Evolutionary conservation across 35 echinoderm and acorn worm genomes (phyloP).

Genomic region (Stichopus chloronotus): DNA sequence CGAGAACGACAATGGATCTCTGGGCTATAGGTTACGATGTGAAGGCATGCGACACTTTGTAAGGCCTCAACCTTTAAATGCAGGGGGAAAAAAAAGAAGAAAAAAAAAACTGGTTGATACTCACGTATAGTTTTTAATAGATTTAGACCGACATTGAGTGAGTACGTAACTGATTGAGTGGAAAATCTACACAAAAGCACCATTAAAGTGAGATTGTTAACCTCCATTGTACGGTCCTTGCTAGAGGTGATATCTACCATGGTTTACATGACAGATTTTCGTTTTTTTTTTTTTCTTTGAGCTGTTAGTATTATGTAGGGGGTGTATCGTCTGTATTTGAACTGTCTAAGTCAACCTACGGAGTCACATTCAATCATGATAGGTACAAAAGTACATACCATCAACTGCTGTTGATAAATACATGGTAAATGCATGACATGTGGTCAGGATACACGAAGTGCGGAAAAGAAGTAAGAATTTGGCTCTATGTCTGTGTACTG

Average conservation of each 20-base stretch:
- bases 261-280: conserved; percentile 24
- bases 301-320: too few species aligned
- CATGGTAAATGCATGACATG: background rate
- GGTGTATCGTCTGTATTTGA: too few species aligned
- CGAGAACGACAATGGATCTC: background rate
- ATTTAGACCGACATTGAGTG: background rate
- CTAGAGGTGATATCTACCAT: background rate
- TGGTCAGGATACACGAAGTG: too few species aligned
- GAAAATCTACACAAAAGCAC: background rate
- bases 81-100: background rate
- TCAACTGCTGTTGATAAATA: background rate
- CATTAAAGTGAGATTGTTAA: conserved; percentile 9
- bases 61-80: background rate
- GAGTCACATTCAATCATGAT: background rate
- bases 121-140: background rate
- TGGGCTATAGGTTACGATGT: background rate
- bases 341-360: background rate
- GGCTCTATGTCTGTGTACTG: too few species aligned
- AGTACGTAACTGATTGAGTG: conserved; percentile 9
- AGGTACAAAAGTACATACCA: background rate
- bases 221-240: background rate
- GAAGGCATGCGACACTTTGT: conserved; percentile 18
- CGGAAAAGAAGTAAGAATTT: too few species aligned
- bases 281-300: background rate
- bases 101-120: too few species aligned